Conservation (phyloP, 2,888 invertebrate genomes). For the Epistrophe eligans region DNA sequence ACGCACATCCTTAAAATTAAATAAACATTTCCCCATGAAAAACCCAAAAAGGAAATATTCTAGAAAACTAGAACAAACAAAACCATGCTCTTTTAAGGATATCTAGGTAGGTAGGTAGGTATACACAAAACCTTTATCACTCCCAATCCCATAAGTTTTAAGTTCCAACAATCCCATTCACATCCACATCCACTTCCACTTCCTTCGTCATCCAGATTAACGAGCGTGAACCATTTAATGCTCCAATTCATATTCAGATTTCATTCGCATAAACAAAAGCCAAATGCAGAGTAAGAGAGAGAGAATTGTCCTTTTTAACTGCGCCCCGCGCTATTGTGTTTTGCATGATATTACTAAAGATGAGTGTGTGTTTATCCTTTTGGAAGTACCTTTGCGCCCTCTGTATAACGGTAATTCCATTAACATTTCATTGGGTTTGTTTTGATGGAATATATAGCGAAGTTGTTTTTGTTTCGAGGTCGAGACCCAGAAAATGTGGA, state of each 20-base stretch:
- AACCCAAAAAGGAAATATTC: slow-evolving; percentile 55
- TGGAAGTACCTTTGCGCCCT: slow-evolving; percentile 58
- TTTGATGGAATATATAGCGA: slow-evolving; percentile 69
- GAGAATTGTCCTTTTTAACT: slow-evolving; percentile 70
- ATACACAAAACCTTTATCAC: slow-evolving; percentile 23
- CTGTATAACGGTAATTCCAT: slow-evolving; percentile 67
- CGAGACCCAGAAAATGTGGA: slow-evolving; percentile 68
- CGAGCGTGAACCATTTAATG: slow-evolving; percentile 76
- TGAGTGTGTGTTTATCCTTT: slow-evolving; percentile 39
- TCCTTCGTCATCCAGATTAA: slow-evolving; percentile 61
- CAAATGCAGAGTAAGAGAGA: background rate
- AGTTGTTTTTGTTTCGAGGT: slow-evolving; percentile 57
- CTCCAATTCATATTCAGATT: slow-evolving; percentile 76
- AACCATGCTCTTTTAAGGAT: slow-evolving; percentile 24
- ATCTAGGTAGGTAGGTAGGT: background rate
- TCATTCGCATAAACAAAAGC: slow-evolving; percentile 75
- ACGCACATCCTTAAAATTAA: slow-evolving; percentile 76
- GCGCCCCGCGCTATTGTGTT: slow-evolving; percentile 39
- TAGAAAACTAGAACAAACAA: slow-evolving; percentile 72
- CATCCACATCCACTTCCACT: background rate
- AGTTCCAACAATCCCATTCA: slow-evolving; percentile 25
- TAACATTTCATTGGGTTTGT: slow-evolving; percentile 76
- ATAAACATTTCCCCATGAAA: slow-evolving; percentile 65
- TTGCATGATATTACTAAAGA: slow-evolving; percentile 17
- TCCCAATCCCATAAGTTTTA: slow-evolving; percentile 40